Percentiles rank a stretch among this genome's conserved stretches.
These are phyloP conservation scores for Sternarchorhynchus goeldii DNA, from an alignment of 2,797 vertebrate species.

Conservation along the genomic window DNA sequence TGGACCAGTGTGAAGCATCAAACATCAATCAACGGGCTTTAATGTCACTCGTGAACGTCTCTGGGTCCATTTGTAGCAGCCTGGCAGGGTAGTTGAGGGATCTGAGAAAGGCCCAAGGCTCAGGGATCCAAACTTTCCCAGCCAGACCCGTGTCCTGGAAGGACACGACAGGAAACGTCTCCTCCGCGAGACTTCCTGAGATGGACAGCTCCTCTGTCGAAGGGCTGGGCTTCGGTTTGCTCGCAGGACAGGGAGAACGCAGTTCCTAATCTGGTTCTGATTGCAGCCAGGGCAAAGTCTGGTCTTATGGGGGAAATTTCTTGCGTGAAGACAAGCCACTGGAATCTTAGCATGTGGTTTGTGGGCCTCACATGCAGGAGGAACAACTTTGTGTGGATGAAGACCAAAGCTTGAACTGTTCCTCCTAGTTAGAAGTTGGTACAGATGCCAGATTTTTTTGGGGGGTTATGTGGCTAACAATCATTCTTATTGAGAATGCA, in stretches of 20 bases:
- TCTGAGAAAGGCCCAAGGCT: not conserved
- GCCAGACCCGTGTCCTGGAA: constrained; percentile 3
- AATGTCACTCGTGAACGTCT: not conserved
- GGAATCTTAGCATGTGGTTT: constrained; percentile 78
- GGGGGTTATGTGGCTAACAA: not conserved
- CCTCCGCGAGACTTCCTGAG: constrained; percentile 50
- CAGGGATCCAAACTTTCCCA: not conserved
- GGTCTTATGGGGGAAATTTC: constrained; percentile 77
- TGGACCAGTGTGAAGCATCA: not conserved
- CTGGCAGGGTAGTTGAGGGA: not conserved
- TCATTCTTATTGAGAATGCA: constrained; percentile 2
- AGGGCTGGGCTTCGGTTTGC: constrained; percentile 50
- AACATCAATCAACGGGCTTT: not conserved
- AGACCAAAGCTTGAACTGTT: constrained; percentile 66
- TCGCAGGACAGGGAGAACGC: constrained; percentile 66
- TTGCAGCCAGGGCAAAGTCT: constrained; percentile 75
- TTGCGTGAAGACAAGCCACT: constrained; percentile 76
- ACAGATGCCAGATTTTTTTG: not conserved
- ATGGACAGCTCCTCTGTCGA: constrained; percentile 51
- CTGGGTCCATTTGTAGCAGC: not conserved
- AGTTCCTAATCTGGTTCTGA: constrained; percentile 76
- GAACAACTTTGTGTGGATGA: constrained; percentile 72
- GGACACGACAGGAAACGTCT: constrained; percentile 62
- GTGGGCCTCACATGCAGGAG: constrained; percentile 73
- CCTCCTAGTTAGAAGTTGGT: not conserved